Percentiles rank a stretch among this genome's conserved stretches.
Conservation (phyloP, 2,888 invertebrate genomes). For the Rutpela maculata region DNA sequence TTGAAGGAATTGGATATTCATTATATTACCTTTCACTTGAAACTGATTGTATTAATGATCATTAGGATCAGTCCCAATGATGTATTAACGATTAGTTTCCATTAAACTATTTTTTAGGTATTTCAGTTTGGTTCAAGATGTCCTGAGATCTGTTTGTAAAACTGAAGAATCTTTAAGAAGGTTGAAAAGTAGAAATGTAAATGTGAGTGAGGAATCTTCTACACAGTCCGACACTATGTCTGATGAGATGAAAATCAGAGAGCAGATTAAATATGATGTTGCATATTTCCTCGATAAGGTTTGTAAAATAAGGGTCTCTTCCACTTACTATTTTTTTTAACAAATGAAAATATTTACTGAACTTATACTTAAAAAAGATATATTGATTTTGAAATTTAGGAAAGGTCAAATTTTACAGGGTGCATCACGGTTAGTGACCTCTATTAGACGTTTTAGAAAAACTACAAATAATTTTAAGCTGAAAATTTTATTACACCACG, state of each 20-base stretch:
- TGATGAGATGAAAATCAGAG: slow-evolving; percentile 96
- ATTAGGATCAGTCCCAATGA: no score
- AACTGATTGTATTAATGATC: no score
- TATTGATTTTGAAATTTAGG: slow-evolving; percentile 6
- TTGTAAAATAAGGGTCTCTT: not conserved
- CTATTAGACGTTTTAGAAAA: no score
- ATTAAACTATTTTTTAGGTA: slow-evolving; percentile 74
- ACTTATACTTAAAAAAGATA: not conserved
- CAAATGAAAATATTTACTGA: not conserved
- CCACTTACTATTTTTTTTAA: slow-evolving; percentile 9
- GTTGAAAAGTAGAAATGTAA: slow-evolving; percentile 78
- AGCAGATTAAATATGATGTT: slow-evolving; percentile 92
- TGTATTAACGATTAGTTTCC: no score
- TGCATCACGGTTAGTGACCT: no score
- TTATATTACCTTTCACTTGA: no score
- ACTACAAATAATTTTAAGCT: no score
- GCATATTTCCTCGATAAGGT: slow-evolving; percentile 80
- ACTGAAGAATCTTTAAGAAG: slow-evolving; percentile 96
- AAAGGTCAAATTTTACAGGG: no score
- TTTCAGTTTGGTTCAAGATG: slow-evolving; percentile 86
- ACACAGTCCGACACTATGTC: slow-evolving; percentile 74
- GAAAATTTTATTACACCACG: no score
- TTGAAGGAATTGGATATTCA: slow-evolving; percentile 7
- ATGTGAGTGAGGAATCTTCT: slow-evolving; percentile 72
- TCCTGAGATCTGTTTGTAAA: slow-evolving; percentile 93